Conservation (phyloP, 30 jellyfish, hydroid and myxozoan species). For the Cassiopea xamachana region DNA sequence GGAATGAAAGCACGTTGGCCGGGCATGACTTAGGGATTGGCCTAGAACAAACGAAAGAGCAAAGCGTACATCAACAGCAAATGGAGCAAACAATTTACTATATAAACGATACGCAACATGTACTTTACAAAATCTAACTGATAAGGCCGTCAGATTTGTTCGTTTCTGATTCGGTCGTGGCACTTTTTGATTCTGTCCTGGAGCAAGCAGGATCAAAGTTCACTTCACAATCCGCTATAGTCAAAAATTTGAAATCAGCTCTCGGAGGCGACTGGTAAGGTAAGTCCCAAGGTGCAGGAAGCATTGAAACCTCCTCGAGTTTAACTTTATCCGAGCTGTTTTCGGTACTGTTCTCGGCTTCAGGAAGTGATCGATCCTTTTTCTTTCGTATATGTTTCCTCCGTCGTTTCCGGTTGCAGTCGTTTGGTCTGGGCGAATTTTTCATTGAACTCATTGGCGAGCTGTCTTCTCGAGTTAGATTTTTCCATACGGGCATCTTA, state of each 20-base stretch:
- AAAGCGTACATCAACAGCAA: too few species aligned
- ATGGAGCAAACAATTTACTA: too few species aligned
- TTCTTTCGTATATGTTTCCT: constrained; percentile 59
- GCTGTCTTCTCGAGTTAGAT: constrained; percentile 75
- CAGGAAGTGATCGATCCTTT: constrained; percentile 34
- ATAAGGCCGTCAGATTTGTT: constrained; percentile 45
- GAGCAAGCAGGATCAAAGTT: constrained; percentile 97
- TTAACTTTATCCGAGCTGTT: background rate
- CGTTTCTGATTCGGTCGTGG: constrained; percentile 54
- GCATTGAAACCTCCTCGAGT: constrained; percentile 50
- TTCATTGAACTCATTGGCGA: constrained; percentile 53
- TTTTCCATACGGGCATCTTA: constrained; percentile 96
- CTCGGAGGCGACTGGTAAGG: constrained; percentile 97
- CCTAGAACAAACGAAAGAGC: too few species aligned
- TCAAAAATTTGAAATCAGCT: constrained; percentile 72
- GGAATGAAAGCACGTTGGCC: too few species aligned
- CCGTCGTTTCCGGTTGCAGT: constrained; percentile 53
- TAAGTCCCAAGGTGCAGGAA: constrained; percentile 95
- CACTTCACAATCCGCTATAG: constrained; percentile 71
- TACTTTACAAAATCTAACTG: too few species aligned
- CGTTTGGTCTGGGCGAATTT: constrained; percentile 45
- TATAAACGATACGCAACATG: too few species aligned
- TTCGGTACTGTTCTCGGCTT: constrained; percentile 23
- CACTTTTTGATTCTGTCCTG: constrained; percentile 74
- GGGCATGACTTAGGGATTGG: too few species aligned